Percentiles rank a stretch among this genome's conserved stretches.
phyloP scores from a whole-genome alignment of 2,797 vertebrate genomes.

The Pelochelys cantorii region DNA sequence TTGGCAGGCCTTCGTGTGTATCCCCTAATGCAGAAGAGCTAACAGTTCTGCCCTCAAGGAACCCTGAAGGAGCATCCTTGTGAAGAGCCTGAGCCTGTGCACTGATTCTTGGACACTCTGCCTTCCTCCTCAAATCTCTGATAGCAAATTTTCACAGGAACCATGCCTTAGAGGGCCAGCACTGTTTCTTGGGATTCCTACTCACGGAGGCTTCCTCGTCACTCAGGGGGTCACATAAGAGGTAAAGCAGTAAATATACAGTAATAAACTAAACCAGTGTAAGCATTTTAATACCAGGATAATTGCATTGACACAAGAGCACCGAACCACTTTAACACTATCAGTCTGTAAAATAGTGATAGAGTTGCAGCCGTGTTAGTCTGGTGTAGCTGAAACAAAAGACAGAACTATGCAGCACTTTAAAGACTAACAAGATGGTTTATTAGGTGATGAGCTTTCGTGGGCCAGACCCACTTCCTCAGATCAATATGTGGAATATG shows the following conservation, averaged over 20 bases:
- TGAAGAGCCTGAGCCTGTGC: background rate
- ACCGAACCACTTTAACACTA: background rate
- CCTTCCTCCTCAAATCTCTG: background rate
- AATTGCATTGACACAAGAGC: background rate
- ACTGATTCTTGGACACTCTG: background rate
- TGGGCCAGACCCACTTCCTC: too few species aligned
- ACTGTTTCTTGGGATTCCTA: background rate
- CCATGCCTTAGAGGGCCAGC: background rate
- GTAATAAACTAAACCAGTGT: conserved; percentile 7
- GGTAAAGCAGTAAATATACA: conserved; percentile 30
- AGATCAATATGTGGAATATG: too few species aligned
- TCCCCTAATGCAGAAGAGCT: conserved; percentile 17
- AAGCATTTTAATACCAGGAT: background rate
- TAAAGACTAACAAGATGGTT: too few species aligned
- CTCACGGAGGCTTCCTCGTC: conserved; percentile 12
- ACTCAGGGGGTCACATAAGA: conserved; percentile 69
- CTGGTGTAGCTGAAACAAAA: too few species aligned
- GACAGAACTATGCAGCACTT: too few species aligned
- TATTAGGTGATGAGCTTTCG: too few species aligned
- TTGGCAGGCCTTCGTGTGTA: background rate
- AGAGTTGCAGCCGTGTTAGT: too few species aligned
- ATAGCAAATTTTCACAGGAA: background rate
- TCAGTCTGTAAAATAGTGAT: background rate
- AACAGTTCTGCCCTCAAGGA: background rate
- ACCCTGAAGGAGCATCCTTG: background rate